Conservation (phyloP, 2,113 vertebrate genomes). For the Addax nasomaculatus region DNA sequence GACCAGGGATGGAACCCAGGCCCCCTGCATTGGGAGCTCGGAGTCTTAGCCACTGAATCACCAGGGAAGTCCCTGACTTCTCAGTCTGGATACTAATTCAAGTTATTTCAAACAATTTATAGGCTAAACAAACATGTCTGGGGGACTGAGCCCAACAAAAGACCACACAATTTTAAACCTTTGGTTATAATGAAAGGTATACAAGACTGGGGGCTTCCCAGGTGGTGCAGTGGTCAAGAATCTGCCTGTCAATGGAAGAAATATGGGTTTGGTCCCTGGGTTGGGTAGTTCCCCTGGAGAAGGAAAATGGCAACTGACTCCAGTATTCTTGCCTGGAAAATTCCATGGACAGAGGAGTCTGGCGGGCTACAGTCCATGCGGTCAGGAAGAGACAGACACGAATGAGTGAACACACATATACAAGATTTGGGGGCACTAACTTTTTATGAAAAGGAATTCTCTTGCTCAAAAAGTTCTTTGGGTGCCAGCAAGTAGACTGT, state of each 20-base stretch:
- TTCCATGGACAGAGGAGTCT: background rate
- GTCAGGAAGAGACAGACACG: background rate
- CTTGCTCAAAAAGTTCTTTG: background rate
- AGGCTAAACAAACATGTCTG: background rate
- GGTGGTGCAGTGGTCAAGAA: background rate
- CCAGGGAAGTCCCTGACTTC: background rate
- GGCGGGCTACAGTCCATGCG: background rate
- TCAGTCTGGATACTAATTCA: background rate
- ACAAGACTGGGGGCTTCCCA: background rate
- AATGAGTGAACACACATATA: background rate
- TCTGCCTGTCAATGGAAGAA: background rate
- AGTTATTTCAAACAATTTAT: conserved; percentile 1
- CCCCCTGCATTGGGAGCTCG: background rate
- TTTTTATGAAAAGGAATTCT: background rate
- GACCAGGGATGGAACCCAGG: background rate
- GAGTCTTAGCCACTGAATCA: background rate
- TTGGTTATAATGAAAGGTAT: background rate
- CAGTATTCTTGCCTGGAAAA: background rate
- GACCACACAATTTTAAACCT: background rate
- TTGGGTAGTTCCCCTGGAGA: background rate
- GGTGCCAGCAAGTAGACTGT: background rate
- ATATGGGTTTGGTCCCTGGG: background rate
- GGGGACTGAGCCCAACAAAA: background rate
- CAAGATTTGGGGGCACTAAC: background rate
- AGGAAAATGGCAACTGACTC: background rate